Evolutionary conservation across 2,797 vertebrate species (phyloP).

Genomic region (Tachyglossus aculeatus): DNA sequence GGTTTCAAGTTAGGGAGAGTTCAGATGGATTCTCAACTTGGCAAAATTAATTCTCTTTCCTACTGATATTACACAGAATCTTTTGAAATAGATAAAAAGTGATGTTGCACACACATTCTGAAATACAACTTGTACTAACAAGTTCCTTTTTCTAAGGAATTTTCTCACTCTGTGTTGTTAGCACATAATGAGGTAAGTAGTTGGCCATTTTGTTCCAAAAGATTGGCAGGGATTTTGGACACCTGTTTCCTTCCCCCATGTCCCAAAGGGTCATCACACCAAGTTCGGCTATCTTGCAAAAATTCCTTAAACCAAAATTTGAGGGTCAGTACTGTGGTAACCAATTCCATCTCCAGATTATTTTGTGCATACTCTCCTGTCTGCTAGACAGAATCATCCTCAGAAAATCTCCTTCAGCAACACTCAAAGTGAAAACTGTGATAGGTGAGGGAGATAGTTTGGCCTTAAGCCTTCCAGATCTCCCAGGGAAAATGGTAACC

Average conservation of each 20-base stretch:
- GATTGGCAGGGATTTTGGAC: slow-evolving; percentile 31
- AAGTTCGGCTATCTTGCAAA: slow-evolving; percentile 35
- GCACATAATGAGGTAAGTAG: slow-evolving; percentile 64
- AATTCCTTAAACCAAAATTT: slow-evolving; percentile 12
- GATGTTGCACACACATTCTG: slow-evolving; percentile 51
- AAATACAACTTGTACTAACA: slow-evolving; percentile 28
- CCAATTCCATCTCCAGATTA: slow-evolving; percentile 5
- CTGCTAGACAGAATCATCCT: neutral
- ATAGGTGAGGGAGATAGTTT: neutral
- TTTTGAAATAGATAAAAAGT: slow-evolving; percentile 58
- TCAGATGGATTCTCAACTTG: neutral
- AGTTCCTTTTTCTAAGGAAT: slow-evolving; percentile 43
- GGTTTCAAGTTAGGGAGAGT: slow-evolving; percentile 4
- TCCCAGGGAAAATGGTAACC: neutral
- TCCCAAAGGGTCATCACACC: neutral
- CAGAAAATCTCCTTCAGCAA: slow-evolving; percentile 10
- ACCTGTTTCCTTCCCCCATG: neutral
- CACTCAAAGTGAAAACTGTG: neutral
- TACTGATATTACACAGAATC: slow-evolving; percentile 39
- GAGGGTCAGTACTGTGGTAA: neutral
- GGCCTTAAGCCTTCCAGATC: neutral
- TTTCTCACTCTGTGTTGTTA: slow-evolving; percentile 51
- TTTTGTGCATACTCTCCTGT: neutral
- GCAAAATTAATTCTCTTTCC: neutral
- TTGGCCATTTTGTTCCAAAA: slow-evolving; percentile 46